phyloP scores from a whole-genome alignment of 2,888 invertebrate species.

The Entomobrya multifasciata region DNA sequence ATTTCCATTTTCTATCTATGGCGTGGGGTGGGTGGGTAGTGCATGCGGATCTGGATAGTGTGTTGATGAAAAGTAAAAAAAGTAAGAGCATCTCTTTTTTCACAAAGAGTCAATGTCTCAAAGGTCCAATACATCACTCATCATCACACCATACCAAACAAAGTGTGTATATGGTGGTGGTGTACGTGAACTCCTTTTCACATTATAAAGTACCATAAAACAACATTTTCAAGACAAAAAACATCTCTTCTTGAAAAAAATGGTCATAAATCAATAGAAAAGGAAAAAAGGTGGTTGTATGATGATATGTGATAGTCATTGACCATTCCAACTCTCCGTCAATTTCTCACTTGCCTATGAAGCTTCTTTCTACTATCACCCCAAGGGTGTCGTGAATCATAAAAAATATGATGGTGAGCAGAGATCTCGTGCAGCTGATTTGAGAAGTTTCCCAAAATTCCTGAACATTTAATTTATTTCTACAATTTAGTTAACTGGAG shows the following conservation, averaged over 20 bases:
- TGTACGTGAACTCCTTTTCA: too few species aligned
- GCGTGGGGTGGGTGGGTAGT: neutral
- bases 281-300: too few species aligned
- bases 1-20: conserved; percentile 43
- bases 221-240: conserved; percentile 16
- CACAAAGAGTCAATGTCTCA: neutral
- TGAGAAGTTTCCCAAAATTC: too few species aligned
- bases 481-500: too few species aligned
- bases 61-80: neutral
- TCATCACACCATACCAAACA: neutral
- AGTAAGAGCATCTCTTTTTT: neutral
- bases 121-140: conserved; percentile 40
- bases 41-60: neutral
- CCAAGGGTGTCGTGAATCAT: conserved; percentile 35
- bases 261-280: too few species aligned
- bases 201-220: conserved; percentile 19
- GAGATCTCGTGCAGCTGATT: neutral
- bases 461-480: too few species aligned
- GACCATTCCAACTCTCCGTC: neutral
- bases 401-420: conserved; percentile 1
- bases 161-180: neutral
- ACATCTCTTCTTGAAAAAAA: too few species aligned
- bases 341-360: conserved; percentile 4
- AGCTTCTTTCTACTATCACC: too few species aligned
- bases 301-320: too few species aligned